Evolutionary conservation across 1,140 invertebrate genomes (phyloP).

Genomic region (Ruditapes philippinarum): DNA sequence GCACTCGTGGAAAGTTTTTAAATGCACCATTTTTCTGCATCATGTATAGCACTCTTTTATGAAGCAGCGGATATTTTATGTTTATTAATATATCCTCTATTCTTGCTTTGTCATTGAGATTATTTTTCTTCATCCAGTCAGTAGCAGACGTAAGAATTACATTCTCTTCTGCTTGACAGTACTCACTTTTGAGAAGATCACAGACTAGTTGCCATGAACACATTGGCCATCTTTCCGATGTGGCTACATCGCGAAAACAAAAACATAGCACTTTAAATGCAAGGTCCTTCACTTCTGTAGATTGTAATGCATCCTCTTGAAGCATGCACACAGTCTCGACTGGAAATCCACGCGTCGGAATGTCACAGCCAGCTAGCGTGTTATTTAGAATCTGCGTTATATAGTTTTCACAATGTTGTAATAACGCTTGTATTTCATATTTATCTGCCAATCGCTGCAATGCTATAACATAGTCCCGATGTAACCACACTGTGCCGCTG

Average conservation of each 20-base stretch:
- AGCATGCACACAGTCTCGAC: slow-evolving; percentile 78
- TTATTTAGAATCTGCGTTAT: slow-evolving; percentile 82
- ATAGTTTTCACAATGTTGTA: slow-evolving; percentile 82
- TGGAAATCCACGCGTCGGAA: slow-evolving; percentile 69
- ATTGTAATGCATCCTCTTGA: slow-evolving; percentile 74
- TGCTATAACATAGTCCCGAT: slow-evolving; percentile 83
- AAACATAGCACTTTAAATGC: slow-evolving; percentile 80
- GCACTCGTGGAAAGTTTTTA: slow-evolving; percentile 83
- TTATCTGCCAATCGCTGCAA: slow-evolving; percentile 80
- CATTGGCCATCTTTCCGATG: slow-evolving; percentile 74
- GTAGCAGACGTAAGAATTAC: slow-evolving; percentile 82
- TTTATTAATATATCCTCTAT: slow-evolving; percentile 83
- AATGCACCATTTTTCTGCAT: slow-evolving; percentile 83
- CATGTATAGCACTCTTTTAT: slow-evolving; percentile 82
- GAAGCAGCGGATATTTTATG: slow-evolving; percentile 83
- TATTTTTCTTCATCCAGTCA: slow-evolving; percentile 84
- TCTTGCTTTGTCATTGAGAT: slow-evolving; percentile 80
- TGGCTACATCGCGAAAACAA: slow-evolving; percentile 78
- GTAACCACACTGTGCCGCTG: slow-evolving; percentile 84
- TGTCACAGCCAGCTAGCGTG: slow-evolving; percentile 65
- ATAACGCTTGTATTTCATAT: slow-evolving; percentile 78
- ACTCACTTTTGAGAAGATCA: slow-evolving; percentile 79
- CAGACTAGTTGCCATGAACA: slow-evolving; percentile 80
- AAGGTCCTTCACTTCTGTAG: slow-evolving; percentile 75
- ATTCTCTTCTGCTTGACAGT: slow-evolving; percentile 82